These are phyloP conservation scores for Drosophila persimilis DNA, from an alignment of 1,140 invertebrate species.

Conservation along the genomic window DNA sequence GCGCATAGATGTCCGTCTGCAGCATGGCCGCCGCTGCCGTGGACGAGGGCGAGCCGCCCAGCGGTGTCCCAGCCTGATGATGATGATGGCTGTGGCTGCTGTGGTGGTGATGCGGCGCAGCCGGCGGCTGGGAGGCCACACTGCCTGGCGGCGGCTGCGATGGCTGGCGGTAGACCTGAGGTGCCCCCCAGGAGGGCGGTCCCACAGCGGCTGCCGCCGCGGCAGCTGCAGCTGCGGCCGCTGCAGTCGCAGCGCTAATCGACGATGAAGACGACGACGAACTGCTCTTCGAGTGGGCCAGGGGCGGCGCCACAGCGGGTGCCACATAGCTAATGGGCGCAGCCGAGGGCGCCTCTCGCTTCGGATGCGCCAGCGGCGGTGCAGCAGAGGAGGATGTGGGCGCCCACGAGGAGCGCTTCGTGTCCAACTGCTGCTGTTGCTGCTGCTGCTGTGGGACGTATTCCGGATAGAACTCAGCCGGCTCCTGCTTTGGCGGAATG, in stretches of 20 bases:
- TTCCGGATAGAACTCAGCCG: conserved; percentile 78
- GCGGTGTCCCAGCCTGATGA: conserved; percentile 79
- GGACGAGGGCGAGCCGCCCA: conserved; percentile 76
- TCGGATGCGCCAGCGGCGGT: conserved; percentile 65
- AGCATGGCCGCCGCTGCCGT: conserved; percentile 83
- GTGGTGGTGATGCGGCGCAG: conserved; percentile 51
- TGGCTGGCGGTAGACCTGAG: conserved; percentile 72
- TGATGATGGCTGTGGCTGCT: conserved; percentile 57
- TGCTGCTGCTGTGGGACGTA: conserved; percentile 49
- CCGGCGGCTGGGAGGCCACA: conserved; percentile 33
- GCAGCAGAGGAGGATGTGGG: conserved; percentile 40
- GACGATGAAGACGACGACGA: conserved; percentile 69
- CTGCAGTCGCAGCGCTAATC: conserved; percentile 63
- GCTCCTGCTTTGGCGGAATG: conserved; percentile 80
- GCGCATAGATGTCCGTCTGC: conserved; percentile 84
- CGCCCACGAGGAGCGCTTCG: conserved; percentile 77
- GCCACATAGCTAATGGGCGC: conserved; percentile 67
- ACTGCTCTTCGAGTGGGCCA: conserved; percentile 77
- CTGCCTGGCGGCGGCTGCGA: conserved; percentile 61
- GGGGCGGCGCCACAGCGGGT: conserved; percentile 57
- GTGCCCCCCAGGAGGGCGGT: conserved; percentile 76
- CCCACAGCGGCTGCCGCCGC: conserved; percentile 71
- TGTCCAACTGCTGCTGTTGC: conserved; percentile 50
- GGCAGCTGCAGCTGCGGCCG: conserved; percentile 62
- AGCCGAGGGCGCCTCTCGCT: conserved; percentile 73